phyloP scores from a whole-genome alignment of 2,888 invertebrate species.

The Calliscelio sp. region DNA sequence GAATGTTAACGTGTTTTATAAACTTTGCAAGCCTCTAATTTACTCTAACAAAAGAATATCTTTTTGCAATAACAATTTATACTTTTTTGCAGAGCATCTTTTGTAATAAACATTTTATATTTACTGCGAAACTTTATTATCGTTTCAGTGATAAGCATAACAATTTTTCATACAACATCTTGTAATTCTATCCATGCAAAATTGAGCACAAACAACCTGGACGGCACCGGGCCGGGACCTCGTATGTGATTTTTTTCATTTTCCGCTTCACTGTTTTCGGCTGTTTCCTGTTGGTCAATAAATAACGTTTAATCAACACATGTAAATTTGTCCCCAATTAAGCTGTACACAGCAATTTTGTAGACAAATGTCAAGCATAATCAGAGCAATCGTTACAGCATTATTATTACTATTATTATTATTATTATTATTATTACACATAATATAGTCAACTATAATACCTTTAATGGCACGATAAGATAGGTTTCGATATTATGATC shows the following conservation, averaged over 20 bases:
- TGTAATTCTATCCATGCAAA: not conserved
- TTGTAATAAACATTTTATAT: not conserved
- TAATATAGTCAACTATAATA: too few relatives aligned
- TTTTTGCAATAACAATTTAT: too few relatives aligned
- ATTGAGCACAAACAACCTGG: constrained; percentile 81
- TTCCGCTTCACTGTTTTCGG: constrained; percentile 80
- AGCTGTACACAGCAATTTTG: too few relatives aligned
- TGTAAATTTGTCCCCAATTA: constrained; percentile 3
- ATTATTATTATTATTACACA: too few relatives aligned
- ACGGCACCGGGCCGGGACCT: constrained; percentile 81
- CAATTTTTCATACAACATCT: not conserved
- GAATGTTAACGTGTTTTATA: constrained; percentile 88
- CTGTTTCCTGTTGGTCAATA: constrained; percentile 83
- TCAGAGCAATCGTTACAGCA: too few relatives aligned
- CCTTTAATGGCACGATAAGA: constrained; percentile 94
- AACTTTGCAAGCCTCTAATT: not conserved
- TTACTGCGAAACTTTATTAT: not conserved
- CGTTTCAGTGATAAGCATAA: not conserved
- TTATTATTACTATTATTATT: too few relatives aligned
- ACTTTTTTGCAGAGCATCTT: too few relatives aligned
- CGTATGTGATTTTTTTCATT: constrained; percentile 75
- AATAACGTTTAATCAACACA: not conserved
- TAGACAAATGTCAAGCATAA: too few relatives aligned
- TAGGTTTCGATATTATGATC: constrained; percentile 96
- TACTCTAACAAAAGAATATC: too few relatives aligned